Percentiles rank a stretch among this genome's conserved stretches.
phyloP scores from a whole-genome alignment of 2,888 invertebrate genomes.

The Leucoma salicis region DNA sequence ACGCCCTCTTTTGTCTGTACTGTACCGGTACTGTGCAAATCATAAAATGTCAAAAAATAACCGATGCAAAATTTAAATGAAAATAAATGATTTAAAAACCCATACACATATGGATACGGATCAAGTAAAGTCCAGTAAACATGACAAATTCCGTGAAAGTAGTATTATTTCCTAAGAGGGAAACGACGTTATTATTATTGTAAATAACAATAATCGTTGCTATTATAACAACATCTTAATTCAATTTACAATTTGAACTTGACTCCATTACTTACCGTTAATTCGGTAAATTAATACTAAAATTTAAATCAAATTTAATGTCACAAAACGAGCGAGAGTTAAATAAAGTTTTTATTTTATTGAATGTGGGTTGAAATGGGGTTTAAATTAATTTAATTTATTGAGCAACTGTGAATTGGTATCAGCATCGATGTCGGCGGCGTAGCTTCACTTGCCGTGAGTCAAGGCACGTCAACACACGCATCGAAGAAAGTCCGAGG shows the following conservation, averaged over 20 bases:
- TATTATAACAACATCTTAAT: not conserved
- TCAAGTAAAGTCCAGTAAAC: no score
- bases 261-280: not conserved
- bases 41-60: no score
- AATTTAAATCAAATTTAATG: not conserved
- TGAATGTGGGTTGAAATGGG: constrained; percentile 21
- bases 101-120: no score
- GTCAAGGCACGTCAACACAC: constrained; percentile 63
- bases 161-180: no score
- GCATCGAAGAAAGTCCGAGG: constrained; percentile 62
- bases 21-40: no score
- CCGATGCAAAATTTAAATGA: no score
- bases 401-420: constrained; percentile 41
- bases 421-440: constrained; percentile 41
- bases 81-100: no score
- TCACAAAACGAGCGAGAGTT: not conserved
- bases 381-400: constrained; percentile 22
- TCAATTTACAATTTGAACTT: no score
- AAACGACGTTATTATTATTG: no score
- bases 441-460: constrained; percentile 58
- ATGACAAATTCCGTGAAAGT: no score
- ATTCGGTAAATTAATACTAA: not conserved
- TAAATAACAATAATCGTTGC: no score
- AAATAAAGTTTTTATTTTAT: not conserved
- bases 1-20: no score